These are phyloP conservation scores for Halcyon malimbica DNA, from an alignment of 2,113 vertebrate genomes.

Conservation along the genomic window DNA sequence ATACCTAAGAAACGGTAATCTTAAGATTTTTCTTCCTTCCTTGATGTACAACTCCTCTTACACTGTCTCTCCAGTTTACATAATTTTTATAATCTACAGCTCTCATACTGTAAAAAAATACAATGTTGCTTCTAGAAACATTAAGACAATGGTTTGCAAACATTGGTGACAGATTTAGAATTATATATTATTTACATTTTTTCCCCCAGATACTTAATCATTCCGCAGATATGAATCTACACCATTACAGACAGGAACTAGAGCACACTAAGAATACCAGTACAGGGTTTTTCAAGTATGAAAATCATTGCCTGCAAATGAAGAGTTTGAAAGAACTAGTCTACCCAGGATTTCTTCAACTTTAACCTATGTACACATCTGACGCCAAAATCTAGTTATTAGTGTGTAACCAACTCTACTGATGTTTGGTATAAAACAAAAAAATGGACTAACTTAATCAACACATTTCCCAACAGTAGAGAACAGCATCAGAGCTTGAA, in stretches of 20 bases:
- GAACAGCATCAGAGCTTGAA: neutral
- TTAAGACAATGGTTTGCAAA: neutral
- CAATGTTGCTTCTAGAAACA: neutral
- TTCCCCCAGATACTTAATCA: neutral
- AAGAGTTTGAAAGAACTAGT: neutral
- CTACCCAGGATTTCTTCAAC: neutral
- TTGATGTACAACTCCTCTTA: neutral
- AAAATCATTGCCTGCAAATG: neutral
- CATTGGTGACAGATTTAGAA: neutral
- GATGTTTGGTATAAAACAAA: neutral
- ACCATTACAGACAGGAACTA: neutral
- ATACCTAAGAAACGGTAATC: neutral
- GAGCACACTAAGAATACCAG: neutral
- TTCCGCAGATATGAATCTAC: neutral
- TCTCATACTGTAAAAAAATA: neutral
- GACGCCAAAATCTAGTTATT: neutral
- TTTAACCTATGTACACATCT: neutral
- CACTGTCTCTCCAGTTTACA: neutral
- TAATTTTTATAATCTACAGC: neutral
- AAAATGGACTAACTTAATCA: neutral
- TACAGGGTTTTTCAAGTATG: neutral
- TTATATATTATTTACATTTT: neutral
- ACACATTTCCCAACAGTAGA: neutral
- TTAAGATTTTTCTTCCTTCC: neutral
- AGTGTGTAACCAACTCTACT: neutral